Conservation (phyloP, 1,140 invertebrate species). For the Asobara japonica region DNA sequence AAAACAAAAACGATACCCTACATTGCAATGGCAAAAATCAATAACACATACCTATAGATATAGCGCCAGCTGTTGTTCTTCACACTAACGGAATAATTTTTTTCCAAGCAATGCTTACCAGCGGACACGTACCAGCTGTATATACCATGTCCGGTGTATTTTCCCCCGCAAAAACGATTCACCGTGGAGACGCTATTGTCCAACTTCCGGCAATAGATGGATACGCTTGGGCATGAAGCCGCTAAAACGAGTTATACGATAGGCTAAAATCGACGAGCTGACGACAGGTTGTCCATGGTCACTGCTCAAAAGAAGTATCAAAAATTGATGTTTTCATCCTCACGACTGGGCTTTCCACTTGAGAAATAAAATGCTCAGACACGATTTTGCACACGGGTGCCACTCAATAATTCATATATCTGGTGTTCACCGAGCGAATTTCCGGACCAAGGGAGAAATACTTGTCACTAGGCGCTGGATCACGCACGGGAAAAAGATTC, state of each 20-base stretch:
- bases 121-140: neutral
- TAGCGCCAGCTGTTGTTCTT: neutral
- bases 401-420: slow-evolving; percentile 16
- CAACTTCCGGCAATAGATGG: neutral
- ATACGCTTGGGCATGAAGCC: neutral
- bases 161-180: neutral
- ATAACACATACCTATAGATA: too few species aligned
- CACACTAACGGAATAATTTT: neutral
- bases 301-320: neutral
- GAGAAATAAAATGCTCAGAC: neutral
- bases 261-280: neutral
- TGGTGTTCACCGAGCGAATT: neutral
- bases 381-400: slow-evolving; percentile 5
- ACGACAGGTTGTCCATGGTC: neutral
- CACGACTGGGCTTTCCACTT: neutral
- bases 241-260: neutral
- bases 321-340: neutral
- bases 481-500: neutral
- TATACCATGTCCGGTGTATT: neutral
- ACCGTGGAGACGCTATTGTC: slow-evolving; percentile 3
- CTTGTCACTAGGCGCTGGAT: slow-evolving; percentile 3
- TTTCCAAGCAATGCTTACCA: neutral
- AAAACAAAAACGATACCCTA: too few species aligned
- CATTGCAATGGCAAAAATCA: too few species aligned
- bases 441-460: neutral